Evolutionary conservation across 2,113 vertebrate genomes (phyloP).

Genomic region (Machaerirhynchus nigripectus): DNA sequence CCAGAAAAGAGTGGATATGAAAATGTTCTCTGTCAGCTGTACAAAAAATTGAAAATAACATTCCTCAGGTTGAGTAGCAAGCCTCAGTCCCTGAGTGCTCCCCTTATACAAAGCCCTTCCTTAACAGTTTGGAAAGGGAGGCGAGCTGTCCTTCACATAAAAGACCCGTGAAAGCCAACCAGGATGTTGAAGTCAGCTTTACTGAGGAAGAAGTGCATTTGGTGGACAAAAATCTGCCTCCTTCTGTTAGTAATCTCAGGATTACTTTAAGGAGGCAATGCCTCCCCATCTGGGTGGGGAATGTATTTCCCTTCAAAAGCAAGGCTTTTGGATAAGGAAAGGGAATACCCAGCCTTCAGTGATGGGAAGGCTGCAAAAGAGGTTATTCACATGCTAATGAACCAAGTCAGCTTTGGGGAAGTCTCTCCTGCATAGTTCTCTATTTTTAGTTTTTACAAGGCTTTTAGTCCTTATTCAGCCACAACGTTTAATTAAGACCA

Average conservation of each 20-base stretch:
- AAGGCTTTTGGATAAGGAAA: background rate
- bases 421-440: background rate
- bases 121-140: background rate
- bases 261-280: background rate
- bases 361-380: background rate
- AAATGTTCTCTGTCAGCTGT: background rate
- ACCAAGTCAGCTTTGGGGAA: background rate
- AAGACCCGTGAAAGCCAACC: background rate
- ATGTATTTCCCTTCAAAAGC: background rate
- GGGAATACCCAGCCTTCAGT: fast-evolving
- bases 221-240: background rate
- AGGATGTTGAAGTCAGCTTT: background rate
- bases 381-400: background rate
- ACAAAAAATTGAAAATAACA: background rate
- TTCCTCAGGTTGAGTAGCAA: background rate
- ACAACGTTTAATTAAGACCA: background rate
- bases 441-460: background rate
- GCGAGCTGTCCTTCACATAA: background rate
- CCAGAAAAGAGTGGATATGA: background rate
- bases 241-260: background rate
- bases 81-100: background rate
- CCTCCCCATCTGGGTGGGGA: background rate
- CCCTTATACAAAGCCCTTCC: background rate
- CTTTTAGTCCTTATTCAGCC: background rate
- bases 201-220: background rate